These are phyloP conservation scores for Congeria kusceri DNA, from an alignment of 2,888 invertebrate species.

Conservation along the genomic window DNA sequence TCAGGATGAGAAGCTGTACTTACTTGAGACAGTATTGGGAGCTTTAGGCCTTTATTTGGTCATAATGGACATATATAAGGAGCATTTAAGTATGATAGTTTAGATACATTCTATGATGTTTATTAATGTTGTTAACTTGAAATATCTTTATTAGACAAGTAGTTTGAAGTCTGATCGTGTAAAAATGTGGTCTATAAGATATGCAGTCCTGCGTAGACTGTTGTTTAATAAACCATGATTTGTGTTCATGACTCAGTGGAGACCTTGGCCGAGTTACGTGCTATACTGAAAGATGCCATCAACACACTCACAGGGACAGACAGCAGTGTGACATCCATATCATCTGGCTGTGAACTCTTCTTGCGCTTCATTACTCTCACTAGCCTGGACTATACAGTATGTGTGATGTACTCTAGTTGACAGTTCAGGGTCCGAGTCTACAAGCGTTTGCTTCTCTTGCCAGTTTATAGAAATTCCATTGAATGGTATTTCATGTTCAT, in stretches of 20 bases:
- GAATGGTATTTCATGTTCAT: too few relatives aligned
- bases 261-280: constrained; percentile 93
- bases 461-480: too few relatives aligned
- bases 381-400: constrained; percentile 92
- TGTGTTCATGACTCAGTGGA: constrained; percentile 86
- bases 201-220: not conserved
- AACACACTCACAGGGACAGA: constrained; percentile 93
- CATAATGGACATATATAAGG: too few relatives aligned
- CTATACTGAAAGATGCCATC: constrained; percentile 92
- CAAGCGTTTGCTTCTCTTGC: too few relatives aligned
- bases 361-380: constrained; percentile 96
- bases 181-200: not conserved
- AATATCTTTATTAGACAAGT: not conserved
- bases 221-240: not conserved
- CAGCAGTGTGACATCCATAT: constrained; percentile 94
- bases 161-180: not conserved
- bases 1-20: too few relatives aligned
- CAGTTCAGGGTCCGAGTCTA: too few relatives aligned
- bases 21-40: too few relatives aligned
- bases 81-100: too few relatives aligned
- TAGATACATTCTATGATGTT: not conserved
- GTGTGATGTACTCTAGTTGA: too few relatives aligned
- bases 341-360: constrained; percentile 96
- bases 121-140: not conserved
- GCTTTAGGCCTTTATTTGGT: too few relatives aligned